Base-by-base conservation (phyloP, 2,113 vertebrate species). In the Buteo buteo region DNA sequence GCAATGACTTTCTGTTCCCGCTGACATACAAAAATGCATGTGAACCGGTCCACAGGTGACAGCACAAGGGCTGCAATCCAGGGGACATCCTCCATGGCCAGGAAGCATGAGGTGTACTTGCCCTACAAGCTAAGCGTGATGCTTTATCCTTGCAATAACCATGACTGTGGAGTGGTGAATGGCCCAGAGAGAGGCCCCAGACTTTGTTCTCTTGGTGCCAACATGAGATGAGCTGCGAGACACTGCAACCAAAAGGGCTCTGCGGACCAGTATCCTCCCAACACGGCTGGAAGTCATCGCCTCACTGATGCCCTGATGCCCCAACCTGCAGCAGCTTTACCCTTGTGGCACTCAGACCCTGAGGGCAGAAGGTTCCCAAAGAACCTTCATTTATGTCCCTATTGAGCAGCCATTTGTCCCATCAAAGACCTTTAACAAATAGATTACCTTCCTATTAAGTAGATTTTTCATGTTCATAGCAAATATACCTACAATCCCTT, bases 141-240 rank as follows among this genome's bases (percentile, higher is more conserved):
- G 11, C 17, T 52, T 71, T 47, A 17, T 38, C 36, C 54, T 10
- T 78, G 70, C 58, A 69, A 16, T 14, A 47, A 8, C 24, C 67
- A 38, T 0, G 2, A 18, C 67, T 55, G 5, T 21, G 28, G 47
- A 36, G n/a, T 2, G 0, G 52, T 26, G 69, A 91, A 44, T 0
- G 2, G 29, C 31, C 26, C 6, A 4, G 6, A 54, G 34, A 34
- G 54, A 47, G 26, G 11, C 19, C 28, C 4, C 59, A 40, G 36
- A 49, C 50, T 81, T 87, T 15, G 31, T 25, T 34, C n/a, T 79
- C 61, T 58, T 31, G 34, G 55, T 8, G 6, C 26, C 44, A 54
- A 19, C 3, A 2, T 5, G 38, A 69, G 32, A 59, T 14, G 18
- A 71, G 24, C 28, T 70, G n/a, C 0, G 5, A 71, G 58, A 54